A percentile compares a stretch with the other conserved stretches of the same genome.
Conservation (phyloP, 2,113 vertebrate genomes). For the Ptyas mucosa region DNA sequence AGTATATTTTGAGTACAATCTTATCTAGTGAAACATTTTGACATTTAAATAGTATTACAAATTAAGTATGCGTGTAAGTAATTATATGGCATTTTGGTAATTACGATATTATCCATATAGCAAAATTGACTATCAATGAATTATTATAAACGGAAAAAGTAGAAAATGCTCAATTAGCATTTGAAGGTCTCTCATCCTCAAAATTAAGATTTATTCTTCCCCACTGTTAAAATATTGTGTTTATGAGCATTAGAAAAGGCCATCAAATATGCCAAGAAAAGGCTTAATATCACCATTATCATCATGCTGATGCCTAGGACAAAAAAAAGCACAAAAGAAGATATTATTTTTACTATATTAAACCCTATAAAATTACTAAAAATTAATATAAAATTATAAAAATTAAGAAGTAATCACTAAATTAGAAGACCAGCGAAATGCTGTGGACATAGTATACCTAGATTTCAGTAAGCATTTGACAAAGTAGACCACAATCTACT, state of each 20-base stretch:
- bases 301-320: slow-evolving; percentile 49
- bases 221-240: slow-evolving; percentile 11
- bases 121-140: slow-evolving; percentile 26
- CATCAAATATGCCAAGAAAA: slow-evolving; percentile 91
- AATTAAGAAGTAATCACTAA: no score
- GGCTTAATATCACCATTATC: slow-evolving; percentile 72
- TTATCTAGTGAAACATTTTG: slow-evolving; percentile 7
- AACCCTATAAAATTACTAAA: background rate
- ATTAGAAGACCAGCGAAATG: no score
- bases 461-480: no score
- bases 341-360: slow-evolving; percentile 14
- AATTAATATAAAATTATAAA: no score
- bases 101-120: background rate
- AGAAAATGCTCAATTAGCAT: slow-evolving; percentile 26
- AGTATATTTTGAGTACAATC: slow-evolving; percentile 6
- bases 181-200: slow-evolving; percentile 26
- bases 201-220: background rate
- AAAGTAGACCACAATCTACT: no score
- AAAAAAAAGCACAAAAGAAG: slow-evolving; percentile 44
- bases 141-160: background rate
- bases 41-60: background rate
- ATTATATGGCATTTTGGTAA: background rate
- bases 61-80: background rate
- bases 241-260: slow-evolving; percentile 76
- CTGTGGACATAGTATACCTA: no score